phyloP scores from a whole-genome alignment of 2,888 invertebrate species.

The Sesamia inferens region DNA sequence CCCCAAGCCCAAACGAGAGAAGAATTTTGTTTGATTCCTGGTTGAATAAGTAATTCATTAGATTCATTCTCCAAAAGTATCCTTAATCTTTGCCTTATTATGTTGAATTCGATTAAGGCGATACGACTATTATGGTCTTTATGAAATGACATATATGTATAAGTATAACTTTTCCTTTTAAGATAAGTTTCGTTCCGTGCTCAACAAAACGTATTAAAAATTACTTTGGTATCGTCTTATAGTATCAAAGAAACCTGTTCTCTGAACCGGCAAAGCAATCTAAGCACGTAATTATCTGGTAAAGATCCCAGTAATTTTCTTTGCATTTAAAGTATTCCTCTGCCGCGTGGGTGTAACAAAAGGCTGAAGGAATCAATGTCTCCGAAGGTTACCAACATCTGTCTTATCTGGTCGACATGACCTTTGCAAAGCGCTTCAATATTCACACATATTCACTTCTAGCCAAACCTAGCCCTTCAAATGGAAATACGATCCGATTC shows the following conservation, averaged over 20 bases:
- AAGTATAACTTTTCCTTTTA: slow-evolving; percentile 1
- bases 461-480: slow-evolving; percentile 55
- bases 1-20: not conserved
- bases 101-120: not conserved
- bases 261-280: slow-evolving; percentile 39
- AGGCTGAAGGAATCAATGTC: slow-evolving; percentile 51
- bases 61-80: not conserved
- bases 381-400: slow-evolving; percentile 47
- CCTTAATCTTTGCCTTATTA: not conserved
- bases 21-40: slow-evolving; percentile 12
- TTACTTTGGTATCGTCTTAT: slow-evolving; percentile 11
- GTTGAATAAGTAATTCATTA: not conserved
- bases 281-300: slow-evolving; percentile 36
- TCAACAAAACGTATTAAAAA: slow-evolving; percentile 32
- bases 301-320: slow-evolving; percentile 22
- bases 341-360: slow-evolving; percentile 36
- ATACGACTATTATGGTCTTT: too few relatives aligned
- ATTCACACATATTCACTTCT: slow-evolving; percentile 52
- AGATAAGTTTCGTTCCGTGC: not conserved
- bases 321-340: slow-evolving; percentile 26
- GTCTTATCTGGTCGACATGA: slow-evolving; percentile 55
- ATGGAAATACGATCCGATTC: slow-evolving; percentile 64
- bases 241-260: slow-evolving; percentile 42
- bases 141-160: too few relatives aligned
- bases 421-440: slow-evolving; percentile 47